Base-by-base conservation (phyloP, 35 echinoderm and acorn worm genomes). In the Holothuria glaberrima region DNA sequence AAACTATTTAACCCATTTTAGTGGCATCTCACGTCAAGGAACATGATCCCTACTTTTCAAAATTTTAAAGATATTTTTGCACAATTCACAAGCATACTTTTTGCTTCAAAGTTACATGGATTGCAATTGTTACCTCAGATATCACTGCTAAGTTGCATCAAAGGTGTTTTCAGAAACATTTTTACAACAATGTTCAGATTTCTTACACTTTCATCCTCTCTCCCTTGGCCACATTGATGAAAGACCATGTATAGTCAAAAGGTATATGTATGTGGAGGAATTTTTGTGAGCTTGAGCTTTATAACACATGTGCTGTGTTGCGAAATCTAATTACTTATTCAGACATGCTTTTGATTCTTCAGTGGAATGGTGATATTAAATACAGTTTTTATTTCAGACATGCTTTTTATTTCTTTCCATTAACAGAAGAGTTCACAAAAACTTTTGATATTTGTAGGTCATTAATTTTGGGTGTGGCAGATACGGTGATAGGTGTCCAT, bases 331-430 rank as follows among this genome's bases (percentile, higher is more conserved):
- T n/a, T n/a, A n/a, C n/a, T n/a, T n/a, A n/a, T n/a, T n/a, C n/a
- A n/a, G n/a, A n/a, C n/a, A n/a, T n/a, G n/a, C n/a, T n/a, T n/a
- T 81, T 81, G 44, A 21, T 81, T 81, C 44, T 81, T 20, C 77
- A 81, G 46, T 81, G 48, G 77, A 81, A 81, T 52, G 77, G 46
- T n/a, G n/a, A 81, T 81, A 81, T 58, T 81, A 50, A 50, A 27
- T 81, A 32, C 50, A 28, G 52, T 22, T n/a, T n/a, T n/a, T n/a
- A n/a, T n/a, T n/a, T n/a, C n/a, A n/a, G n/a, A n/a, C n/a, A n/a
- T n/a, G n/a, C n/a, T n/a, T n/a, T n/a, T n/a, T n/a, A n/a, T n/a
- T 75, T 75, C 30, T 5, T 75, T 75, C 29, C 29, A 5, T 46
- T 5, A 4, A 75, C 2, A 36, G 20, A 75, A 75, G 28, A 75